Percentiles rank a stretch among this genome's conserved stretches.
Evolutionary conservation across 2,113 vertebrate genomes (phyloP).

Genomic region (Phodopus roborovskii): DNA sequence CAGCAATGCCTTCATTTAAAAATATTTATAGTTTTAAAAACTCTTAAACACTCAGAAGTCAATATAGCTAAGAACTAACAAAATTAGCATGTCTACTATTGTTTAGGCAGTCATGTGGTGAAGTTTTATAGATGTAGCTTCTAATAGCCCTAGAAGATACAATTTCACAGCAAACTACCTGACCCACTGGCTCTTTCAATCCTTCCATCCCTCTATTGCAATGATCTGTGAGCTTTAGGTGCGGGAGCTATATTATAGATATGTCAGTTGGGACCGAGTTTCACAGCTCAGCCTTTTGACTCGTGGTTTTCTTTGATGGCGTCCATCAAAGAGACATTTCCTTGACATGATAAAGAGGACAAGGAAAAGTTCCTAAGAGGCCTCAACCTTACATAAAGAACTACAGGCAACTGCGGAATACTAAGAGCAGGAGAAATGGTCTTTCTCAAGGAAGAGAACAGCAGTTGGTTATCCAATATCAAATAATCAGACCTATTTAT

Average conservation of each 20-base stretch:
- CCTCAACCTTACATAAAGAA: not conserved
- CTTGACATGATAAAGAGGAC: not conserved
- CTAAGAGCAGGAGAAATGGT: not conserved
- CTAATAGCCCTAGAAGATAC: not conserved
- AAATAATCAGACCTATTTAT: not conserved
- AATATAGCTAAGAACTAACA: conserved; percentile 5
- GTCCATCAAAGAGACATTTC: not conserved
- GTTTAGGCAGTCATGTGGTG: not conserved
- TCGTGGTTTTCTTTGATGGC: not conserved
- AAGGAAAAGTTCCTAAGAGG: not conserved
- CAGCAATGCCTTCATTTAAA: not conserved
- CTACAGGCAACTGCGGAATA: not conserved
- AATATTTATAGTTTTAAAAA: not conserved
- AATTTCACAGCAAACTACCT: not conserved
- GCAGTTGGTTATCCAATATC: not conserved
- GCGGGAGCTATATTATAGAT: no score
- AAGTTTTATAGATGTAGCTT: not conserved
- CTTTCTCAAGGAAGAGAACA: not conserved
- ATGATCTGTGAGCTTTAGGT: not conserved
- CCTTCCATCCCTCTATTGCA: not conserved
- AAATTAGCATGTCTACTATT: not conserved
- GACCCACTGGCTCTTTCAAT: no score
- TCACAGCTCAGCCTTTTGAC: not conserved
- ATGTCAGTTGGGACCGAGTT: not conserved
- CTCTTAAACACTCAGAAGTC: not conserved